Conservation (phyloP, 2,113 vertebrate species). For the Etheostoma spectabile region DNA sequence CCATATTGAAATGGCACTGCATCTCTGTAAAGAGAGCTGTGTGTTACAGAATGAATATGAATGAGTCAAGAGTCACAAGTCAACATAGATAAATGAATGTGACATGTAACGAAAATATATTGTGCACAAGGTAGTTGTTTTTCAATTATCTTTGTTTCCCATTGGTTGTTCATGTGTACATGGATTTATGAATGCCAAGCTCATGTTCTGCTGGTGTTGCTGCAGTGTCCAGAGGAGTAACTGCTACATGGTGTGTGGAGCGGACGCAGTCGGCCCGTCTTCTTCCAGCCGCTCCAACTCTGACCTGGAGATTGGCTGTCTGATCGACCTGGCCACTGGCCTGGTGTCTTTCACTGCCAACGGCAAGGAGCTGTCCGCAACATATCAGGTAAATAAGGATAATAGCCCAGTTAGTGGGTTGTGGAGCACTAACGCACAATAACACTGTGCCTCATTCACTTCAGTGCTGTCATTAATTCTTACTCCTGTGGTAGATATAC, state of each 20-base stretch:
- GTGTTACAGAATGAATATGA: slow-evolving; percentile 30
- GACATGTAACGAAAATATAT: slow-evolving; percentile 11
- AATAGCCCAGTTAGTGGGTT: background rate
- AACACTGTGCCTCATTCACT: background rate
- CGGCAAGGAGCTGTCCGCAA: slow-evolving; percentile 91
- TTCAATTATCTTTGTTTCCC: background rate
- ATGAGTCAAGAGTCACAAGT: slow-evolving; percentile 19
- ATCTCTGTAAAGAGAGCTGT: background rate
- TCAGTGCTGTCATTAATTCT: background rate
- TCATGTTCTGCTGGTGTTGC: background rate
- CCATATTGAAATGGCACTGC: background rate
- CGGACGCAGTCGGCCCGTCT: slow-evolving; percentile 87
- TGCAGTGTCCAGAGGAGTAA: slow-evolving; percentile 96
- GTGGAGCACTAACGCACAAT: slow-evolving; percentile 1
- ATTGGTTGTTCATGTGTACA: background rate
- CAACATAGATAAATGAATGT: slow-evolving; percentile 22
- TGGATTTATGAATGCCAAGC: background rate
- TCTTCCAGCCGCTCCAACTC: slow-evolving; percentile 87
- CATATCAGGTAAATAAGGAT: slow-evolving; percentile 89
- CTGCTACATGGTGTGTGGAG: slow-evolving; percentile 96
- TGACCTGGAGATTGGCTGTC: slow-evolving; percentile 95
- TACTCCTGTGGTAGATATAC: background rate
- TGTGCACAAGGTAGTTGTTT: background rate
- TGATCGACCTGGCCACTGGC: slow-evolving; percentile 93
- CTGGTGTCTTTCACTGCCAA: slow-evolving; percentile 94